A percentile compares a stretch with the other conserved stretches of the same genome.
phyloP scores from a whole-genome alignment of 2,888 invertebrate species.

The Synergus japonicus region DNA sequence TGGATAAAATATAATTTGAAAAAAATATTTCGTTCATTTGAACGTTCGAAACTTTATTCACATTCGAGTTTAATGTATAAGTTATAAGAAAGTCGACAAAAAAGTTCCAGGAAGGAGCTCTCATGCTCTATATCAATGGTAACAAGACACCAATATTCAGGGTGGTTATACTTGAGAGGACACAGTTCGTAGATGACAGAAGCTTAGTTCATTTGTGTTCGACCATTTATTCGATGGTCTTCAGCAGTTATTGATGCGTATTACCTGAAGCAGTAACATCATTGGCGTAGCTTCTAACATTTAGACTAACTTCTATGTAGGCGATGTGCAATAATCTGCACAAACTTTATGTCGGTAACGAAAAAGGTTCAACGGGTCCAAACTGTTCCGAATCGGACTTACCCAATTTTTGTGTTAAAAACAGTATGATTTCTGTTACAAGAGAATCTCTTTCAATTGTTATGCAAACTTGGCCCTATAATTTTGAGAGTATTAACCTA shows the following conservation, averaged over 20 bases:
- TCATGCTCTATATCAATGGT: constrained; percentile 12
- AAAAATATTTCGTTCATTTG: too few relatives aligned
- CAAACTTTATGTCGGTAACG: too few relatives aligned
- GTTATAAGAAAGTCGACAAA: background rate
- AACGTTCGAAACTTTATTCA: too few relatives aligned
- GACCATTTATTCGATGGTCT: constrained; percentile 20
- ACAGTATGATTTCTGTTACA: too few relatives aligned
- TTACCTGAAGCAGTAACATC: constrained; percentile 21
- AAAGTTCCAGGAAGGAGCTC: constrained; percentile 11
- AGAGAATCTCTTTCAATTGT: too few relatives aligned
- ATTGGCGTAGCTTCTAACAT: constrained; percentile 28
- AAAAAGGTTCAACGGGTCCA: too few relatives aligned
- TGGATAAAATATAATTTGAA: too few relatives aligned
- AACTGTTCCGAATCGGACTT: too few relatives aligned
- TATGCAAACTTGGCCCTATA: too few relatives aligned
- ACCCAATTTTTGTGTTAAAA: too few relatives aligned
- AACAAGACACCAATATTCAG: constrained; percentile 28
- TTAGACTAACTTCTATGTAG: background rate
- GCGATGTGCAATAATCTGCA: too few relatives aligned
- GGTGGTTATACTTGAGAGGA: constrained; percentile 17
- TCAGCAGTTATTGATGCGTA: constrained; percentile 30
- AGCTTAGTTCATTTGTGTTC: constrained; percentile 24
- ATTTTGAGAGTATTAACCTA: background rate
- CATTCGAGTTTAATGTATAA: background rate
- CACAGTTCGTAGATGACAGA: constrained; percentile 23